Evolutionary conservation across 2,113 vertebrate species (phyloP).

Genomic region (Brachyhypopomus occidentalis): DNA sequence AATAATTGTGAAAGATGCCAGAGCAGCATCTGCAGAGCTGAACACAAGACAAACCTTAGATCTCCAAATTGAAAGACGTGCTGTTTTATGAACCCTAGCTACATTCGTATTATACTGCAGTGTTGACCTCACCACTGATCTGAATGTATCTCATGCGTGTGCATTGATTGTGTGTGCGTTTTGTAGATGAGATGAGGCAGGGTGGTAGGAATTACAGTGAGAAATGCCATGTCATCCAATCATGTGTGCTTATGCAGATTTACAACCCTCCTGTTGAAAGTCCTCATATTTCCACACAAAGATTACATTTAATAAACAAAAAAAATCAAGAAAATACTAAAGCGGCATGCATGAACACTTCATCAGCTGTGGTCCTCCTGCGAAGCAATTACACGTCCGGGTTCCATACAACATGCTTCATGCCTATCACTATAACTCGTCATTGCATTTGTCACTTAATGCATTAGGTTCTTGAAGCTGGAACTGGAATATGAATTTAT

Average conservation of each 20-base stretch:
- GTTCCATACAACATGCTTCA: no score
- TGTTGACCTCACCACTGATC: conserved; percentile 9
- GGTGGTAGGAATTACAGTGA: background rate
- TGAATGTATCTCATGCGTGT: conserved; percentile 1
- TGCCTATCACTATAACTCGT: no score
- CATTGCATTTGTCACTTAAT: no score
- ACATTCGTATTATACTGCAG: background rate
- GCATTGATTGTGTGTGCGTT: background rate
- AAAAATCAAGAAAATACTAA: no score
- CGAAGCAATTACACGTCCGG: background rate
- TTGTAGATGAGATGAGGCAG: background rate
- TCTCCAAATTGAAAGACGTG: background rate
- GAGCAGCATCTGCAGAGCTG: background rate
- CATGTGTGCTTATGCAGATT: background rate
- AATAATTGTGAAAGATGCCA: no score
- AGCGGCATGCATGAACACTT: no score
- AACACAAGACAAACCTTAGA: background rate
- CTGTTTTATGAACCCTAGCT: background rate
- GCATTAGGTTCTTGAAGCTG: no score
- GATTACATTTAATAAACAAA: no score
- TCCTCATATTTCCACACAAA: background rate
- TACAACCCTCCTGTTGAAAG: background rate
- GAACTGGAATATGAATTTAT: no score
- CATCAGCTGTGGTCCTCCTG: background rate
- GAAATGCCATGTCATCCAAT: background rate